Conservation (phyloP, 2,888 invertebrate genomes). For the Automeris io region DNA sequence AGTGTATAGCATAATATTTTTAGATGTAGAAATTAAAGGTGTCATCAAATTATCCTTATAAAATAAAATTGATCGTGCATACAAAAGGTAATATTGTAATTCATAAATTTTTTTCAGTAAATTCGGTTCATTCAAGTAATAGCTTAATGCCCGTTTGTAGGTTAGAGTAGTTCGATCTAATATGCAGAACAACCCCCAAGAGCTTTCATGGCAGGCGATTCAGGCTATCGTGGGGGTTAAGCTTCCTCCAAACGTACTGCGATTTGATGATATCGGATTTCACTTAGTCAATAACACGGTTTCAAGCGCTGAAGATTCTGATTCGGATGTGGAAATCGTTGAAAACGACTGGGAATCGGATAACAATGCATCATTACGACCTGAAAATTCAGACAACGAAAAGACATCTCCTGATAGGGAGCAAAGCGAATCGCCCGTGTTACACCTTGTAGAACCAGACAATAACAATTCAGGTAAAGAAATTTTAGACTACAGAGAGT, state of each 20-base stretch:
- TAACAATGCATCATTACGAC: constrained; percentile 64
- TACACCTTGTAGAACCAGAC: constrained; percentile 68
- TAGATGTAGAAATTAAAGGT: constrained; percentile 75
- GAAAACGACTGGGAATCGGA: constrained; percentile 74
- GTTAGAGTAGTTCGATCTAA: constrained; percentile 76
- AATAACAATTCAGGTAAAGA: constrained; percentile 65
- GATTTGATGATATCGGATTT: constrained; percentile 73
- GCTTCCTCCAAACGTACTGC: constrained; percentile 71
- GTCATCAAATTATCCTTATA: constrained; percentile 58
- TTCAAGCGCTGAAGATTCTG: constrained; percentile 68
- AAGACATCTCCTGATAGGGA: constrained; percentile 63
- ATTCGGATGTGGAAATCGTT: constrained; percentile 73
- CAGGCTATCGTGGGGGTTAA: constrained; percentile 76
- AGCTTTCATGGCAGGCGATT: constrained; percentile 78
- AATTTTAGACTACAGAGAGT: constrained; percentile 57
- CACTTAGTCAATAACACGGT: constrained; percentile 65
- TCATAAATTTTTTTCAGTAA: constrained; percentile 20
- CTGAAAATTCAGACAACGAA: constrained; percentile 68
- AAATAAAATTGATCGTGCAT: constrained; percentile 47
- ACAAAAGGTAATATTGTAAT: constrained; percentile 55
- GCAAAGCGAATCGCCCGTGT: constrained; percentile 63
- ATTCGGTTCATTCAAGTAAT: constrained; percentile 48
- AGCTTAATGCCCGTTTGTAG: constrained; percentile 70
- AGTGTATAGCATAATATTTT: constrained; percentile 69
- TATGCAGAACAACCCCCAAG: constrained; percentile 78